Percentiles rank a stretch among this genome's conserved stretches.
Evolutionary conservation across 2,888 invertebrate genomes (phyloP).

Genomic region (Thalpophila matura): DNA sequence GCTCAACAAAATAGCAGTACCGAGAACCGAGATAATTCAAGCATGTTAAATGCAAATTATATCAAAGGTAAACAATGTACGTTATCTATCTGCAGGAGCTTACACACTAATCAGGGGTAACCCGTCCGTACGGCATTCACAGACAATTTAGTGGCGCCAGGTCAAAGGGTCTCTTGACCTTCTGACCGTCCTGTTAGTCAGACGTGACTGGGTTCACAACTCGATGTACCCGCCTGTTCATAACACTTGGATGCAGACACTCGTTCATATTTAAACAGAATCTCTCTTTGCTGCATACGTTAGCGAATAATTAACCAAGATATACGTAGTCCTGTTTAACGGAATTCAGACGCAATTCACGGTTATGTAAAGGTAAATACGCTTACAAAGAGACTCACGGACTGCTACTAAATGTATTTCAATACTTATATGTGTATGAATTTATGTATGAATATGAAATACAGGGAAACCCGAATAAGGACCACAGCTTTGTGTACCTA

Average conservation of each 20-base stretch:
- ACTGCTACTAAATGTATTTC: conserved; percentile 34
- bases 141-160: conserved; percentile 76
- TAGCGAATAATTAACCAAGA: conserved; percentile 51
- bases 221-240: conserved; percentile 41
- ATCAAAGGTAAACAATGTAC: conserved; percentile 27
- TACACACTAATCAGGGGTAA: conserved; percentile 63
- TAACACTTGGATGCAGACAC: conserved; percentile 43
- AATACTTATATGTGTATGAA: conserved; percentile 33
- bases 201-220: conserved; percentile 73
- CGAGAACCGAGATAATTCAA: conserved; percentile 14
- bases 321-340: conserved; percentile 22
- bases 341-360: conserved; percentile 32
- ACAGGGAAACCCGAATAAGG: conserved; percentile 40
- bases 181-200: conserved; percentile 65
- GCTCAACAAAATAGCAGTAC: background rate
- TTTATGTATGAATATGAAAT: conserved; percentile 31
- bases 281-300: conserved; percentile 48
- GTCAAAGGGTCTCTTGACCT: conserved; percentile 74
- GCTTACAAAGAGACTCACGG: conserved; percentile 43
- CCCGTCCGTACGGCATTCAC: conserved; percentile 70
- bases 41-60: conserved; percentile 31
- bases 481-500: conserved; percentile 48
- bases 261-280: conserved; percentile 35
- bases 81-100: conserved; percentile 31
- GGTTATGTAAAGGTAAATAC: conserved; percentile 50